phyloP scores from a whole-genome alignment of 2,113 vertebrate species.

The Esox niger region DNA sequence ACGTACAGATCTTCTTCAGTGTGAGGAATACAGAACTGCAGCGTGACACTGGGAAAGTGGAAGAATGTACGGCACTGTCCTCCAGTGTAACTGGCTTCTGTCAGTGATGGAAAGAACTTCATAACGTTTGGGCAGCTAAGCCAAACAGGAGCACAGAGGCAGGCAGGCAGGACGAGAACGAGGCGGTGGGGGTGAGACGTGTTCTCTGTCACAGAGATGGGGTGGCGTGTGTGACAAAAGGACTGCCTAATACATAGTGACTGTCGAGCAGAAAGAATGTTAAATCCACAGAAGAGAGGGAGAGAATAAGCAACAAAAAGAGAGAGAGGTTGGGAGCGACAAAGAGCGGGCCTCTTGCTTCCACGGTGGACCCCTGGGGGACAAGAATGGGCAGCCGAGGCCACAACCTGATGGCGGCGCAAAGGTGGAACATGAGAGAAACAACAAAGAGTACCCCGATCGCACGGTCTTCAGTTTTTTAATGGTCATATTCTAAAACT shows the following conservation, averaged over 20 bases:
- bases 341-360: background rate
- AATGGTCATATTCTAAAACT: background rate
- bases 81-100: too few species aligned
- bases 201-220: conserved; percentile 49
- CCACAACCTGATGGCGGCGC: conserved; percentile 32
- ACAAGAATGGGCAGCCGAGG: conserved; percentile 25
- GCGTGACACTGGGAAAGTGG: background rate
- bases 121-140: conserved; percentile 36
- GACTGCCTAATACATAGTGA: conserved; percentile 59
- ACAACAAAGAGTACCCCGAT: background rate
- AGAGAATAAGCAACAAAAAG: background rate
- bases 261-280: conserved; percentile 73
- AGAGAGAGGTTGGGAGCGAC: background rate
- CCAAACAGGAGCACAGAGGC: conserved; percentile 29
- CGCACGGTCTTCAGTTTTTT: background rate
- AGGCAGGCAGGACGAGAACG: background rate
- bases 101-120: conserved; percentile 35
- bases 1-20: background rate
- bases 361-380: background rate
- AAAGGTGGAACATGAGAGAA: background rate
- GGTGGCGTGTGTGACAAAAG: conserved; percentile 64
- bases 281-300: conserved; percentile 54
- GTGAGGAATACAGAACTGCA: background rate
- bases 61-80: background rate
- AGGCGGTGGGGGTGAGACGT: background rate